phyloP scores from a whole-genome alignment of 1,140 invertebrate genomes.

The Macrosteles quadrilineatus region DNA sequence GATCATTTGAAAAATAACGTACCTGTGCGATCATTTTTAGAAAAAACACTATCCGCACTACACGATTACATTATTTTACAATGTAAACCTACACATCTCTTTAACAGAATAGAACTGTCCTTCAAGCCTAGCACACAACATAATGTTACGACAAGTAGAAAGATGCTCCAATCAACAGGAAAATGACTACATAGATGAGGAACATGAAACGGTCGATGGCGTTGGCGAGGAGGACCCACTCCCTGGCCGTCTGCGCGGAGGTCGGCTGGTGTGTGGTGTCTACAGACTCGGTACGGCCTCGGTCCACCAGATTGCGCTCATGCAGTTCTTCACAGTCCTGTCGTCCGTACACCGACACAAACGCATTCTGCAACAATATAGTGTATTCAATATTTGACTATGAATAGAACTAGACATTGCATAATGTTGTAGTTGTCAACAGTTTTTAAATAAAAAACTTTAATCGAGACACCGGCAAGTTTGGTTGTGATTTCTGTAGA shows the following conservation, averaged over 20 bases:
- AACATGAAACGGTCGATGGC: constrained; percentile 63
- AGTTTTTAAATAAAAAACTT: too few species aligned
- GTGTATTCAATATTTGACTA: constrained; percentile 6
- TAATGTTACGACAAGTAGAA: constrained; percentile 42
- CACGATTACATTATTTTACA: too few species aligned
- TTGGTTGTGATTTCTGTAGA: too few species aligned
- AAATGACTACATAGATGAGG: constrained; percentile 57
- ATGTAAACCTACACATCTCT: too few species aligned
- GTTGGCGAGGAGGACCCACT: constrained; percentile 63
- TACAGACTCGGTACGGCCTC: constrained; percentile 44
- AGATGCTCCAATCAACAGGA: constrained; percentile 54
- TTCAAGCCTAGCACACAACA: too few species aligned
- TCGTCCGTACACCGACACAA: constrained; percentile 42
- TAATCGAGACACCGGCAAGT: too few species aligned
- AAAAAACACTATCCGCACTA: too few species aligned
- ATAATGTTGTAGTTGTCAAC: too few species aligned
- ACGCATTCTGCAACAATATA: neutral
- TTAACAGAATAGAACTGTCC: too few species aligned
- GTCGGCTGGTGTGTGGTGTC: neutral
- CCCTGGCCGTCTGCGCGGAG: constrained; percentile 52
- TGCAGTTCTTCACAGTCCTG: constrained; percentile 39
- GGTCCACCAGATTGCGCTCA: constrained; percentile 45
- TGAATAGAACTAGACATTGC: too few species aligned
- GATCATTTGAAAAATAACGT: too few species aligned
- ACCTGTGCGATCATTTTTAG: too few species aligned